phyloP scores from a whole-genome alignment of 2,797 vertebrate genomes.

The Pseudochirops cupreus region DNA sequence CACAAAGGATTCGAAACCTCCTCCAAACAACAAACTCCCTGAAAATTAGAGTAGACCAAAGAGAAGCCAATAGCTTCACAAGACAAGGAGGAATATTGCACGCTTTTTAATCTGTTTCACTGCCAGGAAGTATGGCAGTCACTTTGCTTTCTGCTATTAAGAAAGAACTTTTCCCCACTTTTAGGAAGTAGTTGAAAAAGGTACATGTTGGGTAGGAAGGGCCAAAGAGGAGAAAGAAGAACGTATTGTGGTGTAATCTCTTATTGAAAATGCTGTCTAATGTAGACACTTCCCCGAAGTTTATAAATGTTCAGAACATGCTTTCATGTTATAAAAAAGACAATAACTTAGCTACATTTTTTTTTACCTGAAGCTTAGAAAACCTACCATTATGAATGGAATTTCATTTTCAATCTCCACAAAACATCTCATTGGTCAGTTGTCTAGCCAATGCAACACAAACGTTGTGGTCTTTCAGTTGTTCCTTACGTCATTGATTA shows the following conservation, averaged over 20 bases:
- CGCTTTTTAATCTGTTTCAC: conserved; percentile 83
- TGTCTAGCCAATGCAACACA: conserved; percentile 60
- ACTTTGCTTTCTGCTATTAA: conserved; percentile 89
- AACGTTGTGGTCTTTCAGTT: conserved; percentile 45
- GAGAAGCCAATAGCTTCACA: background rate
- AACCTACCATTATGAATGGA: conserved; percentile 74
- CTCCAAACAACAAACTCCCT: background rate
- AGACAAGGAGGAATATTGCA: background rate
- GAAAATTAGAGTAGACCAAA: background rate
- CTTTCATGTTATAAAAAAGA: conserved; percentile 81
- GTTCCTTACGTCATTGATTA: background rate
- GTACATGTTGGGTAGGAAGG: conserved; percentile 83
- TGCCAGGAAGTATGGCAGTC: conserved; percentile 88
- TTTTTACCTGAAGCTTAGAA: conserved; percentile 73
- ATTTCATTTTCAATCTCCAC: conserved; percentile 68
- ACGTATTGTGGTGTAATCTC: conserved; percentile 84
- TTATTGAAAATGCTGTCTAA: conserved; percentile 84
- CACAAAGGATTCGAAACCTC: background rate
- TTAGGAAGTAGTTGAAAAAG: conserved; percentile 89
- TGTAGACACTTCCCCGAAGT: conserved; percentile 83
- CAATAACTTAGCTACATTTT: conserved; percentile 79
- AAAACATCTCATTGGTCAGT: conserved; percentile 58
- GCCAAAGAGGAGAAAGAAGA: conserved; percentile 76
- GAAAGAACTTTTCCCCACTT: conserved; percentile 85
- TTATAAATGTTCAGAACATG: conserved; percentile 82